A percentile compares a stretch with the other conserved stretches of the same genome.
Evolutionary conservation across 2,888 invertebrate genomes (phyloP).

Genomic region (Sminthurides aquaticus): DNA sequence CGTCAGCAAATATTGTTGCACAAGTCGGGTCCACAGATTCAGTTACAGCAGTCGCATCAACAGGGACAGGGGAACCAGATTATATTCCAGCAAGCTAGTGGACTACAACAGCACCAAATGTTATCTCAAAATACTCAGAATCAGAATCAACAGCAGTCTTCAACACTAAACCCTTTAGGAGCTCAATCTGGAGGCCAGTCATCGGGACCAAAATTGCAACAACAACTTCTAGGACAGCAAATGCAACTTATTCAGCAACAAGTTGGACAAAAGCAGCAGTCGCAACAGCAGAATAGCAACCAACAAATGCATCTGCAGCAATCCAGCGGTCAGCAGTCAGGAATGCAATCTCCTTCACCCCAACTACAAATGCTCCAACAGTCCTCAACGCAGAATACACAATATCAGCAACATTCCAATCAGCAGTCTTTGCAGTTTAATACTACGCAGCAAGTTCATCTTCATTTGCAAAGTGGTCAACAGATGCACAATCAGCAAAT

Average conservation of each 20-base stretch:
- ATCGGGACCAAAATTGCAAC: not conserved
- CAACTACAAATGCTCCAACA: not conserved
- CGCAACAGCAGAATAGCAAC: too few species aligned
- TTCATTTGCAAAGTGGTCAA: not conserved
- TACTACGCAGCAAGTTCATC: slow-evolving; percentile 16
- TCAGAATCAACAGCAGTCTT: not conserved
- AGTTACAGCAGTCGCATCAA: not conserved
- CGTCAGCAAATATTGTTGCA: slow-evolving; percentile 1
- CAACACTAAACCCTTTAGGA: not conserved
- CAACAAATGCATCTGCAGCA: slow-evolving; percentile 16
- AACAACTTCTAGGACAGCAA: slow-evolving; percentile 6
- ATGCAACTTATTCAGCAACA: slow-evolving; percentile 11
- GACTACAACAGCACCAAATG: not conserved
- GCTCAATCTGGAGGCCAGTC: not conserved
- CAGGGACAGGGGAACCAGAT: slow-evolving; percentile 6
- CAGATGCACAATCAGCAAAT: slow-evolving; percentile 4
- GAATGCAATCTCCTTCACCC: not conserved
- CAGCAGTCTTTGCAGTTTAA: too few species aligned
- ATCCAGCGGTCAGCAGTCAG: not conserved
- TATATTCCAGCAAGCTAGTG: slow-evolving; percentile 1
- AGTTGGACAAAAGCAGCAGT: slow-evolving; percentile 14
- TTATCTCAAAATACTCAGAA: not conserved
- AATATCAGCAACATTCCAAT: slow-evolving; percentile 3
- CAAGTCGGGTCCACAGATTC: not conserved
- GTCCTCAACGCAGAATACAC: not conserved